Evolutionary conservation across 1,140 invertebrate genomes (phyloP), one percentile per base, ranked within the genome.

Genomic region (Drusus annulatus): DNA sequence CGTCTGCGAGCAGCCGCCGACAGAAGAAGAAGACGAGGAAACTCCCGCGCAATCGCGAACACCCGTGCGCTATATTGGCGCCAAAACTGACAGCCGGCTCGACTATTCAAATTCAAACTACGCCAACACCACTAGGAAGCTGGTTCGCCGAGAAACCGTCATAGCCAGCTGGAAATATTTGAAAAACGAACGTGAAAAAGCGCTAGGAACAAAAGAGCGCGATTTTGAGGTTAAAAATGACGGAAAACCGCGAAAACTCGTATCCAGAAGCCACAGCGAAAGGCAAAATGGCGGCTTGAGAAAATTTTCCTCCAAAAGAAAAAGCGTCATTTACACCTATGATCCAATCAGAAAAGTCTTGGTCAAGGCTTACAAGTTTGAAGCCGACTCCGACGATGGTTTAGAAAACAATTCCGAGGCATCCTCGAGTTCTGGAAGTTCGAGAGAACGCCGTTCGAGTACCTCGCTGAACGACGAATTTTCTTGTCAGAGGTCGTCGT

Each of bases 91-190:
- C 78, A 78, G 81, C 60, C 74, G 75, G 31, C 63, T 80, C 19
- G 60, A 73, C n/a, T 80, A 82, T 50, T 45, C 74, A 7, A 68
- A 78, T 28, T 54, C 71, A 19, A 45, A 45, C 13, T 45, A 62
- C 58, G 17, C 51, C 1, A n/a, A 19, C 23, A 51, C 54, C n/a
- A 56, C 36, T n/a, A 56, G 65, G 58, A 81, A 78, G 62, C 65
- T 81, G 16, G 78, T 83, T 13, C 60, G 82, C 2, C 16, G 80
- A n/a, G 82, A 83, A 52, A 77, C 82, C 6, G 76, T 83, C 58
- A 83, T 83, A 19, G 80, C 82, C 17, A 83, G 80, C 28, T 81
- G 82, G 82, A 81, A 81, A 23, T 79, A 80, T 81, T 45, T 83
- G 58, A 83, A 83, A 51, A 73, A 80, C 17, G 82, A 83, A 52